These are phyloP conservation scores for Pterocles burchelli DNA, from an alignment of 2,113 vertebrate species.

Conservation along the genomic window DNA sequence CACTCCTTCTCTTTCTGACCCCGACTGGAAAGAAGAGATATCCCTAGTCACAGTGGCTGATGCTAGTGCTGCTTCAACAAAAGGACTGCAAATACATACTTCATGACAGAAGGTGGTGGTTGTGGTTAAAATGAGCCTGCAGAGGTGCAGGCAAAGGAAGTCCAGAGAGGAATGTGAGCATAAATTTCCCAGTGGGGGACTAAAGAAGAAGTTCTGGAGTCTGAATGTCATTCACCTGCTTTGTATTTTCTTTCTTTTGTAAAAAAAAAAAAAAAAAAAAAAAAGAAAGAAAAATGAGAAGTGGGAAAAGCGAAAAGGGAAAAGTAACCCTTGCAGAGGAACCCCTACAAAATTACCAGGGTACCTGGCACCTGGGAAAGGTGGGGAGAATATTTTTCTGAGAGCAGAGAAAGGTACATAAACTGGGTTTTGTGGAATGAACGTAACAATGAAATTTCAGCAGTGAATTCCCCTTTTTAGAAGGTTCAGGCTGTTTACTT, in stretches of 20 bases:
- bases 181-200: background rate
- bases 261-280: background rate
- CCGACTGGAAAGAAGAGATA: background rate
- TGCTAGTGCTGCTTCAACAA: background rate
- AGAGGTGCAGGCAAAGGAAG: background rate
- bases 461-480: background rate
- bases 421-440: background rate
- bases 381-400: background rate
- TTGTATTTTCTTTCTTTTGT: background rate
- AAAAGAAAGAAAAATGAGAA: no score
- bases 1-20: background rate
- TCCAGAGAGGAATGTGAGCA: background rate
- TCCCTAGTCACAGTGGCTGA: accelerated
- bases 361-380: background rate
- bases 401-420: background rate
- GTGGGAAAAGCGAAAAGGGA: no score
- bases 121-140: background rate
- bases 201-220: background rate
- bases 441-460: background rate
- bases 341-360: background rate
- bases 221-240: background rate
- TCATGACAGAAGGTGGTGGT: background rate
- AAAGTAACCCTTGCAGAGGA: background rate
- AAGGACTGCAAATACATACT: background rate
- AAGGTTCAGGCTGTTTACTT: background rate